A percentile compares a stretch with the other conserved stretches of the same genome.
Evolutionary conservation across 2,888 invertebrate genomes (phyloP).

Genomic region (Strigamia maritima): DNA sequence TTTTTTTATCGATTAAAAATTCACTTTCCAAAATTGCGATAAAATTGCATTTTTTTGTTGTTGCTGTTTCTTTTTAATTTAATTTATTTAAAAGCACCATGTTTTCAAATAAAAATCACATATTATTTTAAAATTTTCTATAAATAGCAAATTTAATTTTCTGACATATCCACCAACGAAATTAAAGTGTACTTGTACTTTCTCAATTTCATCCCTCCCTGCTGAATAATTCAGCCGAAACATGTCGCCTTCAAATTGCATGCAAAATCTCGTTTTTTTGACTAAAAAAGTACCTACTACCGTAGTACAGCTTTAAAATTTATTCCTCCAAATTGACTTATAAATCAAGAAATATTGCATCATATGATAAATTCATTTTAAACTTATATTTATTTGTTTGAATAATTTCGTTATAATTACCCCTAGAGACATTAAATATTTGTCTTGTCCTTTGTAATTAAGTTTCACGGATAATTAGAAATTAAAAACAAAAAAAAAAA

Average conservation of each 20-base stretch:
- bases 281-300: not conserved
- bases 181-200: not conserved
- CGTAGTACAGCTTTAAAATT: no score
- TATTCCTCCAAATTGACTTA: no score
- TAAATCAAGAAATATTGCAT: no score
- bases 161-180: not conserved
- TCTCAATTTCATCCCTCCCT: not conserved
- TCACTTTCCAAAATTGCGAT: not conserved
- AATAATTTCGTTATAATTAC: no score
- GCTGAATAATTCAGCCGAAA: not conserved
- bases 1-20: constrained; percentile 3
- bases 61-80: not conserved
- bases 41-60: not conserved
- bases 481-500: not conserved
- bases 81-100: not conserved
- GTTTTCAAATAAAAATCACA: no score
- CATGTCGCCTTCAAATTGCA: not conserved
- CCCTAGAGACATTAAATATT: no score
- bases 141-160: not conserved
- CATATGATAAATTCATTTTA: no score
- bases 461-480: not conserved
- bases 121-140: no score
- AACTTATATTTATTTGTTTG: no score
- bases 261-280: no score
- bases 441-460: no score